Percentiles rank a stretch among this genome's conserved stretches.
Evolutionary conservation across 1,140 invertebrate genomes (phyloP).

Genomic region (Telenomus remus): DNA sequence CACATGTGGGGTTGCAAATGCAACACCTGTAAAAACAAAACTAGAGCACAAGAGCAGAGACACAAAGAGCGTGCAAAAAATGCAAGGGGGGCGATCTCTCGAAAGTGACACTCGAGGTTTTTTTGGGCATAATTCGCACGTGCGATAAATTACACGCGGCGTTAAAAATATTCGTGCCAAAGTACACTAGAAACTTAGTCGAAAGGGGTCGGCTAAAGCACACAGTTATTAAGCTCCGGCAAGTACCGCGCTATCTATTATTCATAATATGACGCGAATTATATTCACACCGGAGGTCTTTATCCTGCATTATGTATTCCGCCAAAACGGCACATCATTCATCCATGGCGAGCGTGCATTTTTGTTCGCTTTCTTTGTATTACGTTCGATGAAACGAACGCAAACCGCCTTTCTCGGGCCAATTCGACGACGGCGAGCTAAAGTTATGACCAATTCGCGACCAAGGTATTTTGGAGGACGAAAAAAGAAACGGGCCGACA

Average conservation of each 20-base stretch:
- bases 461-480: not conserved
- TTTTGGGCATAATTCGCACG: conserved; percentile 33
- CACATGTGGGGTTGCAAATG: conserved; percentile 1
- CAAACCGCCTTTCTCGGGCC: too few relatives aligned
- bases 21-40: conserved; percentile 1
- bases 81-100: too few relatives aligned
- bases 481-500: too few relatives aligned
- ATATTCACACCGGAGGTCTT: conserved; percentile 42
- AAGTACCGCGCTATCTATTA: conserved; percentile 38
- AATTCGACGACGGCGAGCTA: too few relatives aligned
- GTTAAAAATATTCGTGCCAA: conserved; percentile 19
- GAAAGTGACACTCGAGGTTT: not conserved
- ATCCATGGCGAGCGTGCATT: not conserved
- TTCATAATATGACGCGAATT: conserved; percentile 33
- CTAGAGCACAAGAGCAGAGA: too few relatives aligned
- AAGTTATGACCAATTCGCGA: not conserved
- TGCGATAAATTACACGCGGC: conserved; percentile 25
- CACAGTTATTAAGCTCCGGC: conserved; percentile 39
- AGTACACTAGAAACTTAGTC: conserved; percentile 12
- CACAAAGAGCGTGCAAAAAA: too few relatives aligned
- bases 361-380: too few relatives aligned
- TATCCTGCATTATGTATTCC: conserved; percentile 41
- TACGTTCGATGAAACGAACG: too few relatives aligned
- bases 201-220: conserved; percentile 24
- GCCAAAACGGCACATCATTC: conserved; percentile 10